These are phyloP conservation scores for Epirrita christyi DNA, from an alignment of 2,888 invertebrate species.

Conservation along the genomic window DNA sequence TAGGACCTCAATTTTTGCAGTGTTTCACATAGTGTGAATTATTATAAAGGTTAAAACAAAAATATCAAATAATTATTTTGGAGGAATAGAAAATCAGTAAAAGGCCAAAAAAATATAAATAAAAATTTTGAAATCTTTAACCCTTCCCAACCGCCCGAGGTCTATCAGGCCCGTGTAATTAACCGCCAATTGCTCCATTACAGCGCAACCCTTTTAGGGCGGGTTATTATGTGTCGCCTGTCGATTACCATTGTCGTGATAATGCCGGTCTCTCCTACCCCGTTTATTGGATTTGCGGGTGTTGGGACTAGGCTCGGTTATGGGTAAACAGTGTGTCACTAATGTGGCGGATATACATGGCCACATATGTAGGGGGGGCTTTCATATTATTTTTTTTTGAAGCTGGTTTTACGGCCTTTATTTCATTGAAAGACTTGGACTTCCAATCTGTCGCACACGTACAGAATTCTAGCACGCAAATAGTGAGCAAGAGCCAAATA, in stretches of 20 bases:
- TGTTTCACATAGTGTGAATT: too few species aligned
- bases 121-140: constrained; percentile 13
- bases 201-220: constrained; percentile 58
- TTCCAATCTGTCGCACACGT: too few species aligned
- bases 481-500: too few species aligned
- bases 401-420: too few species aligned
- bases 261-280: constrained; percentile 43
- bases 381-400: too few species aligned
- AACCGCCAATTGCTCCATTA: constrained; percentile 68
- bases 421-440: too few species aligned
- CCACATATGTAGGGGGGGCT: neutral
- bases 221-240: constrained; percentile 60
- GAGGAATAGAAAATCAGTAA: neutral
- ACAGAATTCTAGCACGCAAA: too few species aligned
- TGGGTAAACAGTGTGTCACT: constrained; percentile 13
- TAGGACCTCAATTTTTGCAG: too few species aligned
- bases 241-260: constrained; percentile 61
- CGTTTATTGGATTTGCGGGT: constrained; percentile 40
- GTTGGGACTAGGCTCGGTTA: constrained; percentile 7
- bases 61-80: too few species aligned
- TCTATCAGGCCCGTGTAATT: constrained; percentile 51
- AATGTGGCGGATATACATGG: constrained; percentile 11
- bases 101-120: constrained; percentile 3
- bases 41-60: too few species aligned
- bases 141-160: constrained; percentile 13